Conservation (phyloP, 2,888 invertebrate genomes). For the Mesorhabditis sp. region DNA sequence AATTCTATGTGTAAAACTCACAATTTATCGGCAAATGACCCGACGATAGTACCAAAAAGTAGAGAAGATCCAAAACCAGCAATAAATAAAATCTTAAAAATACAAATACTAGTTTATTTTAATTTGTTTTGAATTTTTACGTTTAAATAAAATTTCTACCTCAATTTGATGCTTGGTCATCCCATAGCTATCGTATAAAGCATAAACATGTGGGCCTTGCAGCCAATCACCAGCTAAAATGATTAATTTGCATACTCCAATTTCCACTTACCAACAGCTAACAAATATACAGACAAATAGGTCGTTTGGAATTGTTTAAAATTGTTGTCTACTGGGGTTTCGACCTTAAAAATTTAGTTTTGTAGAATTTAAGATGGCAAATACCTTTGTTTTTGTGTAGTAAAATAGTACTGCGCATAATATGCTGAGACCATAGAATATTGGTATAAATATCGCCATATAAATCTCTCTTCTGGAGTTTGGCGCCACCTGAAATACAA, state of each 20-base stretch:
- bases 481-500: no score
- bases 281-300: conserved; percentile 62
- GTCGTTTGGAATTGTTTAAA: conserved; percentile 61
- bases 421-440: conserved; percentile 39
- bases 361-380: conserved; percentile 20
- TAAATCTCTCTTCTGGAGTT: no score
- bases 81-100: conserved; percentile 60
- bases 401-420: conserved; percentile 59
- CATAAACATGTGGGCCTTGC: conserved; percentile 65
- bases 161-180: conserved; percentile 59
- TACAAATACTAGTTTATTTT: no score
- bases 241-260: background rate
- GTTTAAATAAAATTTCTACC: background rate
- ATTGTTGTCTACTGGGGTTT: conserved; percentile 50
- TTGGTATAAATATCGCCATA: conserved; percentile 37
- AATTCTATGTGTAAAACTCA: conserved; percentile 49
- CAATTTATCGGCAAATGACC: conserved; percentile 64
- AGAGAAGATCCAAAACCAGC: conserved; percentile 64
- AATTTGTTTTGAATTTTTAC: conserved; percentile 54
- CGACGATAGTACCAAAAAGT: conserved; percentile 63
- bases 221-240: conserved; percentile 64
- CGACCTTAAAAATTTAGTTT: conserved; percentile 6
- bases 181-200: conserved; percentile 63
- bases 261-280: conserved; percentile 61
- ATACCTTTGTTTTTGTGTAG: conserved; percentile 58